Base-by-base conservation (phyloP, 1,140 invertebrate species). In the Drosophila malerkotliana region DNA sequence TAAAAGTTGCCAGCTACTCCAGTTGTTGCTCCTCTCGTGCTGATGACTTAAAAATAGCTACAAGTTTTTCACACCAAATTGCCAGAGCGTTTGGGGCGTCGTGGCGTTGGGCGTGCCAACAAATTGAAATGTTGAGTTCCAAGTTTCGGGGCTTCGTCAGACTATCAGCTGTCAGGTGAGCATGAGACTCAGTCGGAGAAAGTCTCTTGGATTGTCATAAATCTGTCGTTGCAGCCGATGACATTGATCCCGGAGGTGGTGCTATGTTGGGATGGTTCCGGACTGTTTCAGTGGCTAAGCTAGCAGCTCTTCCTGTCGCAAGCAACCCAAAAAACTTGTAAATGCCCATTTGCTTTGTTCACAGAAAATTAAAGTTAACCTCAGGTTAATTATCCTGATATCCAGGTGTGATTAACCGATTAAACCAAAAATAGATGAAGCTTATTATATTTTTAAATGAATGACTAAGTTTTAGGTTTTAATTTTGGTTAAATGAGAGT, bases 61-160 rank as follows among this genome's bases (percentile, higher is more conserved):
- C 59, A 82, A 87, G 81, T 87, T 88, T 82, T 88, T 87, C 82
- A 85, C 82, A 85, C 78, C 78, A 72, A 82, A 78, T 87, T 74
- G 63, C 64, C 55, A 51, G 47, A 24, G 71, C 52, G 56, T 37
- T 37, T 60, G 60, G 56, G 54, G 55, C 64, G 18, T 12, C 4
- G 15, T 18, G 44, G 55, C 64, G 18, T 10, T 12, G 15, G 44
- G 44, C 44, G 18, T 21, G 71, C 34, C 81, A 88, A 75, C 79
- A 82, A 88, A 88, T 85, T 85, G 83, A 85, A 79, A 85, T 85
- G 71, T 85, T 79, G 77, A 87, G 87, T 88, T 79, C 82, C 82
- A 88, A 81, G 74, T 71, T 61, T 81, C 68, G 77, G 49, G 4
- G 9, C 66, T 68, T 52, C 63, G 60, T 21, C 54, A 57, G 55